Conservation (phyloP, 2,797 vertebrate species). For the Parambassis ranga region DNA sequence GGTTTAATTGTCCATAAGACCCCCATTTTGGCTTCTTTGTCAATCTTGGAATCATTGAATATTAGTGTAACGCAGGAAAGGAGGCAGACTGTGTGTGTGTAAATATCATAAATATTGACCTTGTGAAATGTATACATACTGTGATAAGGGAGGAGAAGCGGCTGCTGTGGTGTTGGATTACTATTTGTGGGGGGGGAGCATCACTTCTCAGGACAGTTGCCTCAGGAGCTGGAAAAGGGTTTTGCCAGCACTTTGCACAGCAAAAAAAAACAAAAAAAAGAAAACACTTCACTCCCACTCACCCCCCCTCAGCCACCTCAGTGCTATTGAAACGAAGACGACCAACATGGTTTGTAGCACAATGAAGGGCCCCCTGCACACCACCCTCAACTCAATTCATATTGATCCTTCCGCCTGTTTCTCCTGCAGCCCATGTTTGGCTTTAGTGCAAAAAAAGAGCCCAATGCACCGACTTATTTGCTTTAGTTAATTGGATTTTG, state of each 20-base stretch:
- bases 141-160: conserved; percentile 68
- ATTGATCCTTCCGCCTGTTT: conserved; percentile 74
- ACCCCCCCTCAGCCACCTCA: conserved; percentile 57
- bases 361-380: conserved; percentile 65
- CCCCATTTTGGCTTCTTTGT: conserved; percentile 16
- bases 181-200: conserved; percentile 27
- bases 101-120: conserved; percentile 72
- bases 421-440: conserved; percentile 56
- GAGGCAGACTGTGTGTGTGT: conserved; percentile 41
- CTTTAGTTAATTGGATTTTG: conserved; percentile 74
- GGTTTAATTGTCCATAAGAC: neutral
- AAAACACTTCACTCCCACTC: too few species aligned
- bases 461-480: conserved; percentile 62
- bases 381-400: conserved; percentile 74
- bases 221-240: conserved; percentile 72
- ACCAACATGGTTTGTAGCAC: conserved; percentile 73
- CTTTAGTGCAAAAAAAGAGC: conserved; percentile 54
- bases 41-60: conserved; percentile 21
- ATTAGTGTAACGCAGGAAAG: conserved; percentile 44
- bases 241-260: conserved; percentile 68
- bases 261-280: too few species aligned
- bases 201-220: conserved; percentile 67
- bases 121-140: conserved; percentile 71
- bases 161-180: conserved; percentile 62
- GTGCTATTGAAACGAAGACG: conserved; percentile 67